These are phyloP conservation scores for Cygnus atratus DNA, from an alignment of 2,113 vertebrate genomes.

Conservation along the genomic window DNA sequence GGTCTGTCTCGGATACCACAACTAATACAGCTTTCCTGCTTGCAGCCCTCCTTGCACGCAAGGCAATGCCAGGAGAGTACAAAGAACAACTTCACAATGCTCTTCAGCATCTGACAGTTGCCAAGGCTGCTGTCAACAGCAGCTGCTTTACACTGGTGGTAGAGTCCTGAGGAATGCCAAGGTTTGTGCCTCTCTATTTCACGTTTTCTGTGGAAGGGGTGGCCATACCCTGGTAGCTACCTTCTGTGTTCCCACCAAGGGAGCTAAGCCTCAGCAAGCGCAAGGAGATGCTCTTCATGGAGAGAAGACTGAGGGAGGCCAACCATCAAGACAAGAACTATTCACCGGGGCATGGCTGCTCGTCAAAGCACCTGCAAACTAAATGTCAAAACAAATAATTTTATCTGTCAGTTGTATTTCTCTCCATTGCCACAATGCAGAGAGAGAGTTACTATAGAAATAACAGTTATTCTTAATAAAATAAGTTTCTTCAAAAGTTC, in stretches of 20 bases:
- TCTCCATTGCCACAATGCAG: not conserved
- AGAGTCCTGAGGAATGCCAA: not conserved
- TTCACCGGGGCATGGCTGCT: not conserved
- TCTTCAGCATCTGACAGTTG: not conserved
- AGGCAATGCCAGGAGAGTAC: not conserved
- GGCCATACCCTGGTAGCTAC: not conserved
- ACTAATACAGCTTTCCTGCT: not conserved
- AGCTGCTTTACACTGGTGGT: accelerated
- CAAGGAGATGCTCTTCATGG: not conserved
- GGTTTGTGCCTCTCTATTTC: not conserved
- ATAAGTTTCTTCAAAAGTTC: not conserved
- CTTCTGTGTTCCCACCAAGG: not conserved
- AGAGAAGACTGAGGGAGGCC: not conserved
- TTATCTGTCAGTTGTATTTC: not conserved
- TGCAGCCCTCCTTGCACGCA: not conserved
- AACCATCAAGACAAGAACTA: not conserved
- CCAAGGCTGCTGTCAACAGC: not conserved
- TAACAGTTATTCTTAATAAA: not conserved
- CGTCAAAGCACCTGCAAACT: not conserved
- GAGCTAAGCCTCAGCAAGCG: not conserved
- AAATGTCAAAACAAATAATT: not conserved
- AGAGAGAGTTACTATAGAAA: not conserved
- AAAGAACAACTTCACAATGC: not conserved
- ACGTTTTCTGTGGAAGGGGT: not conserved
- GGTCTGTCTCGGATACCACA: not conserved